Percentiles rank a stretch among this genome's conserved stretches.
phyloP scores from a whole-genome alignment of 2,888 invertebrate species.

The Bimastos eiseni region DNA sequence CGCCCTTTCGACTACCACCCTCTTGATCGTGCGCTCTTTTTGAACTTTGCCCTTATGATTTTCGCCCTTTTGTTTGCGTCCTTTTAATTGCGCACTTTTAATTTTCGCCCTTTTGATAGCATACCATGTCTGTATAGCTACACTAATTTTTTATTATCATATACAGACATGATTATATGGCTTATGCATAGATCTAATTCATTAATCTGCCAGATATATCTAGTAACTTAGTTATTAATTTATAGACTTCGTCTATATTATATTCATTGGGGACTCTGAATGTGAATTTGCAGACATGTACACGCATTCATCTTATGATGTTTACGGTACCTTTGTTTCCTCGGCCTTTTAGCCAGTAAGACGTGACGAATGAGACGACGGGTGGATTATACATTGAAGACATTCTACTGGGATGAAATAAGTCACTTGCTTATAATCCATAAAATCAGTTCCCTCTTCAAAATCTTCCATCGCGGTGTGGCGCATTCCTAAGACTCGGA shows the following conservation, averaged over 20 bases:
- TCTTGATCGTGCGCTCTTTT: too few relatives aligned
- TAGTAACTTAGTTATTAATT: neutral
- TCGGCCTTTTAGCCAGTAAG: neutral
- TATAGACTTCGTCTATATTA: neutral
- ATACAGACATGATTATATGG: too few relatives aligned
- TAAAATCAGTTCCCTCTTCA: constrained; percentile 18
- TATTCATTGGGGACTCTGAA: neutral
- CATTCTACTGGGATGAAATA: neutral
- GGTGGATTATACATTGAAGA: constrained; percentile 2
- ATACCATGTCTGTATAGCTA: too few relatives aligned
- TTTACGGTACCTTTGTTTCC: neutral
- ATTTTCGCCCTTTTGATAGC: too few relatives aligned
- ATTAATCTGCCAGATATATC: neutral
- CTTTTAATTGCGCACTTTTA: too few relatives aligned
- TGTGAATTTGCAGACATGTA: neutral
- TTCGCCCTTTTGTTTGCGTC: too few relatives aligned
- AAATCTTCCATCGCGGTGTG: neutral
- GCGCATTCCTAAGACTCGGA: neutral
- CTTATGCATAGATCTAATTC: neutral
- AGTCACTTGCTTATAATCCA: constrained; percentile 19
- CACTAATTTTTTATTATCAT: too few relatives aligned
- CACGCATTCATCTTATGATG: too few relatives aligned
- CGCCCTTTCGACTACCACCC: too few relatives aligned
- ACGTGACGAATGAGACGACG: constrained; percentile 1
- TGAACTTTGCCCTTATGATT: too few relatives aligned